Percentiles rank a stretch among this genome's conserved stretches.
phyloP scores from a whole-genome alignment of 2,888 invertebrate genomes.

The Margaritifera margaritifera region DNA sequence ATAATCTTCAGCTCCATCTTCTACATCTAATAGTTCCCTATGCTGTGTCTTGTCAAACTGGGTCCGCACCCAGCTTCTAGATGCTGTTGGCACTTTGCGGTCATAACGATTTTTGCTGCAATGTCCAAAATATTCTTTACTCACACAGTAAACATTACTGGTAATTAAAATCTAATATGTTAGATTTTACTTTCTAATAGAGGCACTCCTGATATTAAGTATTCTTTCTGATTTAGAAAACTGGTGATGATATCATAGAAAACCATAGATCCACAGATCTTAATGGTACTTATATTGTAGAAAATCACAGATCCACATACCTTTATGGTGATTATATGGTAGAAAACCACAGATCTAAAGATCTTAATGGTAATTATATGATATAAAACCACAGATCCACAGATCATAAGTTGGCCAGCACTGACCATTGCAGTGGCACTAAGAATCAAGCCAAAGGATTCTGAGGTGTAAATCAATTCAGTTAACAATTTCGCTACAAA shows the following conservation, averaged over 20 bases:
- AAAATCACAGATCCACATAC: too few relatives aligned
- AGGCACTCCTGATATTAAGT: conserved; percentile 6
- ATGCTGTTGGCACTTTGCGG: conserved; percentile 33
- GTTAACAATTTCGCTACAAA: too few relatives aligned
- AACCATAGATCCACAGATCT: too few relatives aligned
- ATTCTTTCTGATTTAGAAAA: conserved; percentile 6
- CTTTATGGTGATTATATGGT: too few relatives aligned
- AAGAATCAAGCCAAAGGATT: too few relatives aligned
- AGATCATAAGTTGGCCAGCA: too few relatives aligned
- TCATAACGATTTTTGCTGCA: conserved; percentile 51
- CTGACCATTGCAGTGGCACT: too few relatives aligned
- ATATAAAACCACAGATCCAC: too few relatives aligned
- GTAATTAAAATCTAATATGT: conserved; percentile 8
- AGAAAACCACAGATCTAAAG: too few relatives aligned
- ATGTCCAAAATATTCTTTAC: conserved; percentile 7
- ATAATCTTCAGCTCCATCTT: neutral
- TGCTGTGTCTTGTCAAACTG: conserved; percentile 35
- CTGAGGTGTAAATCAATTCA: too few relatives aligned
- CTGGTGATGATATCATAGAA: neutral
- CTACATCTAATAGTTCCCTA: conserved; percentile 28
- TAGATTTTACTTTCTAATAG: neutral
- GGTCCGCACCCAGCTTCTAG: conserved; percentile 45
- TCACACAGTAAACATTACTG: neutral
- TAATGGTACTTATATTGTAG: too few relatives aligned
- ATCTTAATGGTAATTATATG: too few relatives aligned